phyloP scores from a whole-genome alignment of 2,888 invertebrate species.

The Platyscelio sp. region DNA sequence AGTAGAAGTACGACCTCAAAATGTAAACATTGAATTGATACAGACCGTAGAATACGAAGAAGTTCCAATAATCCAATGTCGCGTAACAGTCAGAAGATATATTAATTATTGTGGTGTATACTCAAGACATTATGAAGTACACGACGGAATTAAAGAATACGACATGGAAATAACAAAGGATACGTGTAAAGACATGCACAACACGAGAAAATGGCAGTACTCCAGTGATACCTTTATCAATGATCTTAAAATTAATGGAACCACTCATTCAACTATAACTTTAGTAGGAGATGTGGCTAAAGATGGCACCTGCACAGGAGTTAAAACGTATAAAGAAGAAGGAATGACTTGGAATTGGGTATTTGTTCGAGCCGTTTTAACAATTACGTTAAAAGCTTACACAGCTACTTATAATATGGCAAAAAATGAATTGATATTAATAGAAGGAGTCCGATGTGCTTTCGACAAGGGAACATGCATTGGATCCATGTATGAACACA shows the following conservation, averaged over 20 bases:
- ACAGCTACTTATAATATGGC: too few species aligned
- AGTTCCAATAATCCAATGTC: conserved; percentile 8
- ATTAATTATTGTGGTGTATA: conserved; percentile 6
- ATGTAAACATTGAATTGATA: conserved; percentile 5
- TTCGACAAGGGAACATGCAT: neutral
- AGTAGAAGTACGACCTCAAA: neutral
- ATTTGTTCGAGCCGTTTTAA: too few species aligned
- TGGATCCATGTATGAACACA: too few species aligned
- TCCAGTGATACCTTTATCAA: too few species aligned
- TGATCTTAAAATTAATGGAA: too few species aligned
- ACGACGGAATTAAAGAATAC: neutral
- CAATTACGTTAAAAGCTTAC: too few species aligned
- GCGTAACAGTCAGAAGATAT: neutral
- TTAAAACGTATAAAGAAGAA: too few species aligned
- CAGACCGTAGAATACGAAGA: neutral
- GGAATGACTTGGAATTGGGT: too few species aligned
- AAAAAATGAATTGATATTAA: too few species aligned
- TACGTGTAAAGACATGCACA: neutral
- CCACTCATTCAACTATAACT: neutral
- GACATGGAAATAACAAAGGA: neutral
- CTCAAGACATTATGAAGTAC: neutral
- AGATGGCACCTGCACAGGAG: too few species aligned
- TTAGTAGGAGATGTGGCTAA: neutral
- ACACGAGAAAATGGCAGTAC: neutral
- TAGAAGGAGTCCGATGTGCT: too few species aligned